Evolutionary conservation across 2,113 vertebrate species (phyloP).

Genomic region (Steatornis caripensis): DNA sequence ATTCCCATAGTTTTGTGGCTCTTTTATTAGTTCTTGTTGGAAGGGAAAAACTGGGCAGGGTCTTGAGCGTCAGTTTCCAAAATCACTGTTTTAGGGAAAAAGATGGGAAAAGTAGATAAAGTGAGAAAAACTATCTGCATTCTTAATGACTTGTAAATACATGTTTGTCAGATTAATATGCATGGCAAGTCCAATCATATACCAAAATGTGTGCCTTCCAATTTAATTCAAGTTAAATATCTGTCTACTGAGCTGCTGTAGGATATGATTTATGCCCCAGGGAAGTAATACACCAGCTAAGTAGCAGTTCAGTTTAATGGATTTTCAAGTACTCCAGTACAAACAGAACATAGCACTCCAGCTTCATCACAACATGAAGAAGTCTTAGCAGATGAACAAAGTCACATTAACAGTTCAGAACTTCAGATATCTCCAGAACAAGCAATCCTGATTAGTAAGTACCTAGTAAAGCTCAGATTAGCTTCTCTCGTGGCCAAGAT

Average conservation of each 20-base stretch:
- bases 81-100: neutral
- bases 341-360: neutral
- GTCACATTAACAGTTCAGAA: neutral
- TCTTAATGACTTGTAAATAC: conserved; percentile 13
- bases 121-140: neutral
- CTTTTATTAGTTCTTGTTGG: neutral
- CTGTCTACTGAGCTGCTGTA: neutral
- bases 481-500: neutral
- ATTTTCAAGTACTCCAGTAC: conserved; percentile 36
- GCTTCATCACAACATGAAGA: neutral
- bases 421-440: neutral
- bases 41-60: neutral
- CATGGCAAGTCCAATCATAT: neutral
- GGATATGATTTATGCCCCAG: neutral
- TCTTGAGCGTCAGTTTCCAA: neutral
- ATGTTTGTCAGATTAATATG: neutral
- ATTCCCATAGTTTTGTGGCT: neutral
- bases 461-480: neutral
- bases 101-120: neutral
- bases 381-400: neutral
- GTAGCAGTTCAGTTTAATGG: conserved; percentile 8
- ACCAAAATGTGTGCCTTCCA: neutral
- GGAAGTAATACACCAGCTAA: conserved; percentile 40
- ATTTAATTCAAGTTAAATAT: conserved; percentile 11
- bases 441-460: neutral